phyloP scores from a whole-genome alignment of 2,113 vertebrate species.

The Lepisosteus osseus region DNA sequence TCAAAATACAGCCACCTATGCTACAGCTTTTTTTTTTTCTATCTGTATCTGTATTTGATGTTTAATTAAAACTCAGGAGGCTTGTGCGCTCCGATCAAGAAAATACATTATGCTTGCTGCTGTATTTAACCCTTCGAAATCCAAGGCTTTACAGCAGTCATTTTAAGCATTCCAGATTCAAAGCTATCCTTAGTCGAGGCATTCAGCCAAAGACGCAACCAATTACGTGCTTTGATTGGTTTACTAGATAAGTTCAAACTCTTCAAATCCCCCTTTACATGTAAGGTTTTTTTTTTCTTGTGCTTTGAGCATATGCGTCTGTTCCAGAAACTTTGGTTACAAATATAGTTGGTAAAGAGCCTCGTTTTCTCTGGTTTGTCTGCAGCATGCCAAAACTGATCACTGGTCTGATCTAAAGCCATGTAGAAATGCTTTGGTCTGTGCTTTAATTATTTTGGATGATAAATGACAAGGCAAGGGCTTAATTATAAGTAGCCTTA shows the following conservation, averaged over 20 bases:
- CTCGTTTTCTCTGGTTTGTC: constrained; percentile 41
- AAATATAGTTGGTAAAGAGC: constrained; percentile 42
- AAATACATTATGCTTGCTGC: constrained; percentile 30
- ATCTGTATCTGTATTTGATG: constrained; percentile 40
- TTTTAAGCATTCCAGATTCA: constrained; percentile 35
- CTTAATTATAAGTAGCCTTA: not conserved
- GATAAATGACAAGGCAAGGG: constrained; percentile 47
- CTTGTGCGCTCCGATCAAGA: constrained; percentile 53
- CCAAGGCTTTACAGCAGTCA: constrained; percentile 8
- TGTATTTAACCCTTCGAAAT: constrained; percentile 41
- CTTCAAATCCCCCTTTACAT: constrained; percentile 4
- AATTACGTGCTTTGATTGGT: constrained; percentile 45
- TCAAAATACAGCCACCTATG: constrained; percentile 22
- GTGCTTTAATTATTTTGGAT: constrained; percentile 66
- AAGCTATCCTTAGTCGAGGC: constrained; percentile 45
- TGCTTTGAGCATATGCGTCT: constrained; percentile 44
- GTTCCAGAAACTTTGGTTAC: constrained; percentile 67
- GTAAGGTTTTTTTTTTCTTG: constrained; percentile 29
- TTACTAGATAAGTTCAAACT: constrained; percentile 38
- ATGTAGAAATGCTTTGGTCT: constrained; percentile 71
- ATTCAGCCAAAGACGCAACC: constrained; percentile 52
- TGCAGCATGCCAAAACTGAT: constrained; percentile 32
- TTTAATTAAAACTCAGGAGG: constrained; percentile 70
- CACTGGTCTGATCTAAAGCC: constrained; percentile 45
- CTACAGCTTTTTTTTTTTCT: constrained; percentile 38